Evolutionary conservation across 2,888 invertebrate species (phyloP), one percentile per base, ranked within the genome.

Genomic region (Aphidoletes aphidimyza): DNA sequence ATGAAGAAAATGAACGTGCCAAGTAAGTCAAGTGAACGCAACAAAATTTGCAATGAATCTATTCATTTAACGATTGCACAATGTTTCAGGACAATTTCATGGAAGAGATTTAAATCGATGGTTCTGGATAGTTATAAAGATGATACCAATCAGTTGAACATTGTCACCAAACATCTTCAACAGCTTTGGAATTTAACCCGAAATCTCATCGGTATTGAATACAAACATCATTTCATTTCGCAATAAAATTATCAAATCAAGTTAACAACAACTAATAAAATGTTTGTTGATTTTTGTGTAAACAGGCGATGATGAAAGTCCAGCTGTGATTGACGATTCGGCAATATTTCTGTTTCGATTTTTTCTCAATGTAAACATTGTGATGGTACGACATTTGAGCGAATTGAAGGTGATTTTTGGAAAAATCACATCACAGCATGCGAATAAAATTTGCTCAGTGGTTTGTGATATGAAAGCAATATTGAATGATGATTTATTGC

Each of bases 271-370:
- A 47, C 9, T 19, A 47, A 3, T 47, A 14, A 2, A 6, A 17
- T 47, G 2, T 3, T 11, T 47, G 2, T 17, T 39, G 39, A 11
- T 39, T 39, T 39, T 39, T 39, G 11, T 39, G 11, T 39, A 8
- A 8, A 39, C 14, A 83, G 83, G 83, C 3, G 42, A 47, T 34
- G 94, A 93, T 78, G 92, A 92, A 86, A 87, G 92, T 47, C 89
- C 91, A 86, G 91, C 92, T 85, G 89, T 93, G 9, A 90, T 93
- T 11, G 93, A 94, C 87, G 94, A 94, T 88, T 92, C 94, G 0
- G 89, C 93, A 0, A 89, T 94, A 0, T 91, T 92, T 87, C 89
- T 93, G 0, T 89, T 95, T 1, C 90, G 92, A 86, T 89, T 94
- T 88, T 92, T 95, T 87, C 89, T 94, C 0, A 91, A 93, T 84